These are phyloP conservation scores for Drosophila emarginata DNA, from an alignment of 2,888 invertebrate species.

Conservation along the genomic window DNA sequence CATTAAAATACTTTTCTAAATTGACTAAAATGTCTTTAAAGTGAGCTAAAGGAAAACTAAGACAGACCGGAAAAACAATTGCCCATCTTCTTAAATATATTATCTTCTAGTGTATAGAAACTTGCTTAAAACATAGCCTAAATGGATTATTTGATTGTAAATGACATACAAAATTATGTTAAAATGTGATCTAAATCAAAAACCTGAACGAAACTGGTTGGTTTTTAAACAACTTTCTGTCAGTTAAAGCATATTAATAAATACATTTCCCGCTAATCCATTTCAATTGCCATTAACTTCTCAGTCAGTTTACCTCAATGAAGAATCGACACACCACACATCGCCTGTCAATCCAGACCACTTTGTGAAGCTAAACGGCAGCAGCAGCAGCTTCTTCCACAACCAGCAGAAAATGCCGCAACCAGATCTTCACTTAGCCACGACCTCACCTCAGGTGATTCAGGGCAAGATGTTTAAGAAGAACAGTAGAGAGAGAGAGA, in stretches of 20 bases:
- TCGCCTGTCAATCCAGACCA: slow-evolving; percentile 58
- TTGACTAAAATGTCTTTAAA: no score
- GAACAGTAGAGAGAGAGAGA: not conserved
- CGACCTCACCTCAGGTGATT: slow-evolving; percentile 48
- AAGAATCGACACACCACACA: slow-evolving; percentile 39
- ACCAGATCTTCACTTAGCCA: slow-evolving; percentile 23
- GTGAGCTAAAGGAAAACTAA: no score
- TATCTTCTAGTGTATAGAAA: not conserved
- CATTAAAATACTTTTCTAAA: no score
- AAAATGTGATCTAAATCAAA: slow-evolving; percentile 16
- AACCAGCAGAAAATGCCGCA: slow-evolving; percentile 34
- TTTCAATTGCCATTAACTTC: slow-evolving; percentile 53
- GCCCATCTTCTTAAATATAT: no score
- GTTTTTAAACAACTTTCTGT: not conserved
- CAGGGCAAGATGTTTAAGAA: slow-evolving; percentile 15
- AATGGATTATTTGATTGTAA: not conserved
- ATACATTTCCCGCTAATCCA: slow-evolving; percentile 41
- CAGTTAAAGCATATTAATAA: slow-evolving; percentile 20
- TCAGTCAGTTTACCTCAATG: slow-evolving; percentile 43
- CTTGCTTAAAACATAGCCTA: not conserved
- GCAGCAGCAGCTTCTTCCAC: slow-evolving; percentile 21
- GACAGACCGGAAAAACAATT: no score
- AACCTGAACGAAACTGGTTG: not conserved
- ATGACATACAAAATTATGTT: slow-evolving; percentile 14
- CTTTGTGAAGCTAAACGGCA: slow-evolving; percentile 36